These are phyloP conservation scores for Geotria australis DNA, from an alignment of 2,797 vertebrate species.

Conservation along the genomic window DNA sequence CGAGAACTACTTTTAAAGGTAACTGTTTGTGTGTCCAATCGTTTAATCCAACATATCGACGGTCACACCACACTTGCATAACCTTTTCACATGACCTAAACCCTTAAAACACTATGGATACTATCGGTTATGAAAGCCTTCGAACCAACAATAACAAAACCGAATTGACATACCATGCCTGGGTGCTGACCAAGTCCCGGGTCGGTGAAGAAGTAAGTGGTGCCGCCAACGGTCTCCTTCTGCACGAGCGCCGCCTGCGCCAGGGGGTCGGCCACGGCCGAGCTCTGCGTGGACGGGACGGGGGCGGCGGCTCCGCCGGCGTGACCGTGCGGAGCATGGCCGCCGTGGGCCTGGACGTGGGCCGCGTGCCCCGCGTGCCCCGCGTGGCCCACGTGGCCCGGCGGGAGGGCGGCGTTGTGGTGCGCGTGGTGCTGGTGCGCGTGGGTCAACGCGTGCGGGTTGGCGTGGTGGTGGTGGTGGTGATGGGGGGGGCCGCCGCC, in stretches of 20 bases:
- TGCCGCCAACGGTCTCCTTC: slow-evolving; percentile 95
- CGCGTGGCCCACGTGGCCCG: no score
- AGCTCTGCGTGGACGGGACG: slow-evolving; percentile 8
- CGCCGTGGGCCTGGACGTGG: background rate
- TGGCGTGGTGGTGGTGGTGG: no score
- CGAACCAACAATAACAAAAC: no score
- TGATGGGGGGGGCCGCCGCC: slow-evolving; percentile 20
- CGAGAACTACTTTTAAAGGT: no score
- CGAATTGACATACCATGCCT: slow-evolving; percentile 42
- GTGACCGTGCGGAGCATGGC: no score
- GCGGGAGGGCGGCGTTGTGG: slow-evolving; percentile 26
- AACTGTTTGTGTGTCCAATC: no score
- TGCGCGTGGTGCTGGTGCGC: slow-evolving; percentile 84
- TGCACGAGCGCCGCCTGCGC: slow-evolving; percentile 60
- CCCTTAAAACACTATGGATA: no score
- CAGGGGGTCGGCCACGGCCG: slow-evolving; percentile 26
- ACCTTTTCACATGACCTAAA: no score
- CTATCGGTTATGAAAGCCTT: no score
- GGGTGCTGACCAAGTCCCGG: slow-evolving; percentile 68
- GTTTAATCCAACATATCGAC: no score
- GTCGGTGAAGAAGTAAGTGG: slow-evolving; percentile 96
- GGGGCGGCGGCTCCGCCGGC: slow-evolving; percentile 50
- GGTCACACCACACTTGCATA: no score
- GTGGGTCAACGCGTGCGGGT: slow-evolving; percentile 11
- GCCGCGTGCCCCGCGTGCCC: background rate